A percentile compares a stretch with the other conserved stretches of the same genome.
phyloP scores from a whole-genome alignment of 2,113 vertebrate species.

The Stigmatopora nigra region DNA sequence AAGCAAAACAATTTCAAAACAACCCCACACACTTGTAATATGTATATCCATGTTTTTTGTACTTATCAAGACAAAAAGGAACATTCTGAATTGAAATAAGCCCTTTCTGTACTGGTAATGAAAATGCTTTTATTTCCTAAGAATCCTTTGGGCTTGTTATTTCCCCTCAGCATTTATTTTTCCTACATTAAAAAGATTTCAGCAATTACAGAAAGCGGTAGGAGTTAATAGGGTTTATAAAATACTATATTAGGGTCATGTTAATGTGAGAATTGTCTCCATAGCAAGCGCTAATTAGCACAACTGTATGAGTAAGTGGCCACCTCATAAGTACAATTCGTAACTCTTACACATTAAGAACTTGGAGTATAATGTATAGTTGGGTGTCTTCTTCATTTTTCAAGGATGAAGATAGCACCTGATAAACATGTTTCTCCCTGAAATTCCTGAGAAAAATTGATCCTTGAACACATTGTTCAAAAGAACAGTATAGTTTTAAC shows the following conservation, averaged over 20 bases:
- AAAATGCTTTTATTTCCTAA: neutral
- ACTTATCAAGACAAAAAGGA: neutral
- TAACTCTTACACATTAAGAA: neutral
- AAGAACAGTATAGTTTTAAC: too few relatives aligned
- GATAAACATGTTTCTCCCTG: too few relatives aligned
- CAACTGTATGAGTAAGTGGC: neutral
- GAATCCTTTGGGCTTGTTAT: neutral
- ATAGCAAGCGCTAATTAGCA: neutral
- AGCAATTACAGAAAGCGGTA: constrained; percentile 5
- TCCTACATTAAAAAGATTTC: neutral
- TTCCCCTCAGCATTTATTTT: neutral
- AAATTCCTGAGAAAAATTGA: too few relatives aligned
- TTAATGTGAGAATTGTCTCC: neutral
- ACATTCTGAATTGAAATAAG: too few relatives aligned
- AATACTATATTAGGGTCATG: neutral
- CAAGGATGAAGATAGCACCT: too few relatives aligned
- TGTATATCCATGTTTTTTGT: too few relatives aligned
- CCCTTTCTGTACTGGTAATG: neutral
- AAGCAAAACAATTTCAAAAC: too few relatives aligned
- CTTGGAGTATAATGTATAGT: neutral
- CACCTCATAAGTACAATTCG: neutral
- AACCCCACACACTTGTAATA: too few relatives aligned
- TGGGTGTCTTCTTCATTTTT: neutral
- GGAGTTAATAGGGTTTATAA: neutral
- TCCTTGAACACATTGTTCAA: too few relatives aligned